A percentile compares a stretch with the other conserved stretches of the same genome.
Conservation (phyloP, 37 sponge, comb jelly and placozoan genomes). For the Lycopodina hypogea region DNA sequence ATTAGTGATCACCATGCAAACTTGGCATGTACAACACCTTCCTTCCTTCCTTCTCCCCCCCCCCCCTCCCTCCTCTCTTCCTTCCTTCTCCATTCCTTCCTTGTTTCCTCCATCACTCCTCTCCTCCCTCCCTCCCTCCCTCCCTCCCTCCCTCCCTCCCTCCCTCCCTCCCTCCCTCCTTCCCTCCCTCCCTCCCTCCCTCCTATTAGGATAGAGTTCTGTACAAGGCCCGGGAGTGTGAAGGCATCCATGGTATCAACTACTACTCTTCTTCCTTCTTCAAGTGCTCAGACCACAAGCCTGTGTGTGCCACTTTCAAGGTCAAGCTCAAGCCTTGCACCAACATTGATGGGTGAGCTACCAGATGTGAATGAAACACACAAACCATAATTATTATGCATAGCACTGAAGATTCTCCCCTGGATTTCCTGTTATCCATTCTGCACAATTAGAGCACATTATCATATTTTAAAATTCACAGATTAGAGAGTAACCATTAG, state of each 20-base stretch:
- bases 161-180: no score
- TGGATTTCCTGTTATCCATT: no score
- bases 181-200: neutral
- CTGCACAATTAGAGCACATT: no score
- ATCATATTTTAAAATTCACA: no score
- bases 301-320: slow-evolving; percentile 19
- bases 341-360: slow-evolving; percentile 52
- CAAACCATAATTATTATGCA: neutral
- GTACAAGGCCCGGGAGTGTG: slow-evolving; percentile 42
- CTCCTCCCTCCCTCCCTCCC: neutral
- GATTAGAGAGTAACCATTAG: no score
- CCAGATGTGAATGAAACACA: no score
- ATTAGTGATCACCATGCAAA: no score
- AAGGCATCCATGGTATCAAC: slow-evolving; percentile 43
- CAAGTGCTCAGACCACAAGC: slow-evolving; percentile 66
- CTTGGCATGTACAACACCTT: no score
- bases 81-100: no score
- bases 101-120: no score
- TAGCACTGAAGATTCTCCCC: neutral
- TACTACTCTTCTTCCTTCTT: slow-evolving; percentile 34
- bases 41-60: no score
- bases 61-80: no score
- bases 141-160: neutral
- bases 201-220: slow-evolving; percentile 68
- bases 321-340: slow-evolving; percentile 33